Base-by-base conservation (phyloP, 2,113 vertebrate genomes). In the Trogon melanurus region DNA sequence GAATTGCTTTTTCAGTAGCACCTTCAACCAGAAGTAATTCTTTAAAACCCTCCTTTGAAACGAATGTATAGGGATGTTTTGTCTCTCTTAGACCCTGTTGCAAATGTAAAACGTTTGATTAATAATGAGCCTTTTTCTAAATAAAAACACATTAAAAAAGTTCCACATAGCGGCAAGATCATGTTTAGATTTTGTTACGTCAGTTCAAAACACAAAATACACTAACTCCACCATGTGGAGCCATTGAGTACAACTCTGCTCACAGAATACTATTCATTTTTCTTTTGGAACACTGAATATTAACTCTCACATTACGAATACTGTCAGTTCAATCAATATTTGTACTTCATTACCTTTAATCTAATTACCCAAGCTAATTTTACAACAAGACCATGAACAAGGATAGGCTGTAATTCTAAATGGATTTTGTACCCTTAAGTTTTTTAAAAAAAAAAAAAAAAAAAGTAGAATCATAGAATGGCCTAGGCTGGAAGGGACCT, bases 21-120 rank as follows among this genome's bases (percentile, higher is more conserved):
- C 89, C 98, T 45, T 92, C 89, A 70, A 98, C 97, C 87, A 93
- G 87, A 50, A 98, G 98, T 44, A 98, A 84, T 78, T 98, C 97
- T 93, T 97, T 98, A 93, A 98, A 98, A 29, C 98, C 98, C 25
- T 98, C 98, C 91, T 97, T 98, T 47, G 98, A 98, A 66, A 98
- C 98, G 93, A 98, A 98, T 3, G 98, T 98, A 15, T 98, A 98
- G 0, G 98, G 98, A 66, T 98, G 98, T 60, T 96, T 98, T 11
- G 98, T 98, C 80, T 98, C 98, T 95, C 95, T 97, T 44, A 98
- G 91, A 34, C 98, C 98, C 98, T 98, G 97, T 66, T 84, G 71
- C 65, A 97, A 86, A 88, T 18, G 10, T 58, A 93, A 88, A 92
- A 58, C 1, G 1, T 76, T 79, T 86, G 45, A 29, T 94, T 65